Evolutionary conservation across 2,113 vertebrate species (phyloP), one percentile per base, ranked within the genome.

Genomic region (Petrocephalus zakoni): DNA sequence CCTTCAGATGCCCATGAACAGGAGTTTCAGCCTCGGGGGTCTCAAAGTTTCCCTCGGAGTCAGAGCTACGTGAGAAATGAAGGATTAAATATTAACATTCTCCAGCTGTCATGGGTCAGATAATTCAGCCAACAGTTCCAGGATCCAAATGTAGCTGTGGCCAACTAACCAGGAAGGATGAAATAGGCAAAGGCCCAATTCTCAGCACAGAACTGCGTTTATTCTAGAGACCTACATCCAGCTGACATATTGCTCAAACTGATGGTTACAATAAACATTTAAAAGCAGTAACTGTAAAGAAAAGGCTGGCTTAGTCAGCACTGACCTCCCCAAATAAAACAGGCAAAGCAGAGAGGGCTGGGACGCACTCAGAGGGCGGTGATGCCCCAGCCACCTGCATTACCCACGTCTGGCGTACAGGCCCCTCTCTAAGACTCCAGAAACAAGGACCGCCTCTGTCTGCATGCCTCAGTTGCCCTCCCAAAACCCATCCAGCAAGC

Each of bases 41-140:
- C 93, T 96, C 96, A 93, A 96, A 97, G 95, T 96, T 96, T 92
- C 95, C 95, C 93, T 96, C 96, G 0, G 96, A 97, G 93, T 97
- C 96, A 91, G 96, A 96, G 94, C 96, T 97, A 95, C 94, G 93
- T n/a, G 10, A n/a, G 34, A 55, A 29, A 34, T 4, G 49, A 47
- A n/a, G 2, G 17, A 21, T 22, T 42, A 21, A 6, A 83, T 8
- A n/a, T 49, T 83, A 84, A 17, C 5, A 55, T 21, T 58, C 22
- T 29, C 49, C 25, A 34, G 68, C 47, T 64, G 29, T n/a, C 49
- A n/a, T 37, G 21, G 58, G 11, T 75, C n/a, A 25, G 11, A 6
- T 49, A 42, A n/a, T 47, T 21, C 25, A 29, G 19, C 17, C 34
- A 68, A 5, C 29, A 34, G 84, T 53, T 46, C 37, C 42, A 51